These are phyloP conservation scores for Chionodraco myersi DNA, from an alignment of 2,113 vertebrate species.

Conservation along the genomic window DNA sequence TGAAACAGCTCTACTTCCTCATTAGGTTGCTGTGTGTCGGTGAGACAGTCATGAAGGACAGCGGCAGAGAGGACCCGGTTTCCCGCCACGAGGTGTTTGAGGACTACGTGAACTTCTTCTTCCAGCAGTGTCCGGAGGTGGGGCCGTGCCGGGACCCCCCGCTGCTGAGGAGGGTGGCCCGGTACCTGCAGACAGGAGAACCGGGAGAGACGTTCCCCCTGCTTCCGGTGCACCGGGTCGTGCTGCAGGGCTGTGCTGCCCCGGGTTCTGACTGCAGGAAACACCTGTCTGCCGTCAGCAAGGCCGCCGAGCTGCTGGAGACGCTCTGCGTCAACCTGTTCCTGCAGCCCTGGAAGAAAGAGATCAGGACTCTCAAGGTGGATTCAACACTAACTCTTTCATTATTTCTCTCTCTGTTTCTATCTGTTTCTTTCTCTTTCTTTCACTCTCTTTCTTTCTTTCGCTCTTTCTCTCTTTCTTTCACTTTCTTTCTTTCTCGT, in stretches of 20 bases:
- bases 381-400: no score
- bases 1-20: conserved; percentile 45
- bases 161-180: conserved; percentile 47
- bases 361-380: conserved; percentile 79
- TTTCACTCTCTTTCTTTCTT: not conserved
- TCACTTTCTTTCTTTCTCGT: not conserved
- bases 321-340: conserved; percentile 77
- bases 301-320: conserved; percentile 78
- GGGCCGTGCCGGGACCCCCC: conserved; percentile 42
- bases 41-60: conserved; percentile 66
- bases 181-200: conserved; percentile 43
- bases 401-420: not conserved
- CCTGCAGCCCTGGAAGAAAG: conserved; percentile 83
- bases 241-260: not conserved
- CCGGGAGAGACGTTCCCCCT: conserved; percentile 36
- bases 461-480: no score
- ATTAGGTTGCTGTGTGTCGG: not conserved
- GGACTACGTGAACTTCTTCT: conserved; percentile 60
- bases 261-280: conserved; percentile 8
- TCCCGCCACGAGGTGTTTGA: conserved; percentile 51
- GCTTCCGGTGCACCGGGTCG: conserved; percentile 66
- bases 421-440: not conserved
- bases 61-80: not conserved
- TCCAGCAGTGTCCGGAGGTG: conserved; percentile 1
- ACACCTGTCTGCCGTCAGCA: conserved; percentile 56